Evolutionary conservation across 2,888 invertebrate species (phyloP).

Genomic region (Spodoptera picta): DNA sequence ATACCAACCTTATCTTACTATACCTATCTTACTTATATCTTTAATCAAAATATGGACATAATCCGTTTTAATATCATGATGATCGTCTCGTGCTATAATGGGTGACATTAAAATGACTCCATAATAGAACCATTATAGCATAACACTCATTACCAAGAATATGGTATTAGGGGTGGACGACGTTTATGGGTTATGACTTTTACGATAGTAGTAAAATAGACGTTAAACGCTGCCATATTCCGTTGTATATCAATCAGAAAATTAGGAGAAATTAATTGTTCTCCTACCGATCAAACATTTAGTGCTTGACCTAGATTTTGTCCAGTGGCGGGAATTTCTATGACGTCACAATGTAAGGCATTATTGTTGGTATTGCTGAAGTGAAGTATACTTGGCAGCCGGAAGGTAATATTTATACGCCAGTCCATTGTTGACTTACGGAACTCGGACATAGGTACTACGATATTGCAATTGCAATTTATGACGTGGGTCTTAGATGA

Average conservation of each 20-base stretch:
- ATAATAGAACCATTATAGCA: conserved; percentile 16
- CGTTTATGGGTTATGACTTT: conserved; percentile 63
- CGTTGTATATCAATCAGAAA: conserved; percentile 56
- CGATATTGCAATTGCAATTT: conserved; percentile 20
- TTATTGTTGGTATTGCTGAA: conserved; percentile 23
- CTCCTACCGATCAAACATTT: conserved; percentile 35
- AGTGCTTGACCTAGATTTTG: conserved; percentile 32
- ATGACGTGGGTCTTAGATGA: not conserved
- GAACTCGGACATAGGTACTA: conserved; percentile 9
- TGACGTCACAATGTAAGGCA: conserved; percentile 45
- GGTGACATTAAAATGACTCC: conserved; percentile 27
- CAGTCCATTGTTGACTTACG: conserved; percentile 36
- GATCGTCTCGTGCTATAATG: conserved; percentile 25
- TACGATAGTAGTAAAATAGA: conserved; percentile 65
- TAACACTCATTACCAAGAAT: conserved; percentile 33
- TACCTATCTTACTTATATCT: fast-evolving
- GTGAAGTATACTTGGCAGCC: conserved; percentile 24
- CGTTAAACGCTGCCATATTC: conserved; percentile 58
- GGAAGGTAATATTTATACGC: conserved; percentile 41
- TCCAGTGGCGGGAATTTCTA: conserved; percentile 37
- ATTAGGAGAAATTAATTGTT: conserved; percentile 56
- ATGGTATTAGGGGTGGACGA: conserved; percentile 60
- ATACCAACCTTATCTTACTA: too few relatives aligned
- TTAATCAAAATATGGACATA: too few relatives aligned
- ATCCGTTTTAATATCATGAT: conserved; percentile 28